Evolutionary conservation across 1,140 invertebrate species (phyloP), one percentile per base, ranked within the genome.

Genomic region (Heliconius himera): DNA sequence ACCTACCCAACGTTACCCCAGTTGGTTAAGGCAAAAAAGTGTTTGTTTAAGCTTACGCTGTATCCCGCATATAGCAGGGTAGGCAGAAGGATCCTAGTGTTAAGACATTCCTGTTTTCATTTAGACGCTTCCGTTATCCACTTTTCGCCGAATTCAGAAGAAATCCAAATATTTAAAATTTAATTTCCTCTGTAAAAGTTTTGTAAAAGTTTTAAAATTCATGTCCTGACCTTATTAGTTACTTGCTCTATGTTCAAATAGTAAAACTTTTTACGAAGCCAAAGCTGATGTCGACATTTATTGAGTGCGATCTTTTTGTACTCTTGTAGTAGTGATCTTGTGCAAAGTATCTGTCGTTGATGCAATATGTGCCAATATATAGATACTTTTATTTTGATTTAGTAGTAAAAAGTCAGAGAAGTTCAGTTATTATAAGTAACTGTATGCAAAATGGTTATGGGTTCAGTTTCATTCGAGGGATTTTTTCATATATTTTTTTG

Each of bases 311-410:
- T 74, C 49, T 56, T 56, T 60, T 54, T 54, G 49, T 36, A 33
- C 51, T 36, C 26, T 74, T 74, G 73, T 29, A 54, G n/a, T 56
- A 74, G 11, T 36, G 8, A 36, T 60, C 74, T 75, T 75, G 74
- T 75, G 74, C 33, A 75, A 66, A 66, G 20, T n/a, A 3, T 38
- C 33, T 20, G 1, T 38, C 33, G 60, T 75, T 75, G 20, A 36
- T 22, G 73, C 38, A 66, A 66, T 49, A 26, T 41, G 33, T 66
- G 60, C 60, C 5, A 29, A 66, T 60, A 56, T 51, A 38, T 60
- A 41, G 74, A 26, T 49, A 41, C 33, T 75, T 74, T 75, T 36
- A 66, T 46, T 38, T 66, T 60, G 54, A 60, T 60, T 26, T 60
- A 60, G 0, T 60, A 20, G 49, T 11, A 16, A 46, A 46, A 16